These are phyloP conservation scores for Plebejus melissa DNA, from an alignment of 2,888 invertebrate genomes.

Conservation along the genomic window DNA sequence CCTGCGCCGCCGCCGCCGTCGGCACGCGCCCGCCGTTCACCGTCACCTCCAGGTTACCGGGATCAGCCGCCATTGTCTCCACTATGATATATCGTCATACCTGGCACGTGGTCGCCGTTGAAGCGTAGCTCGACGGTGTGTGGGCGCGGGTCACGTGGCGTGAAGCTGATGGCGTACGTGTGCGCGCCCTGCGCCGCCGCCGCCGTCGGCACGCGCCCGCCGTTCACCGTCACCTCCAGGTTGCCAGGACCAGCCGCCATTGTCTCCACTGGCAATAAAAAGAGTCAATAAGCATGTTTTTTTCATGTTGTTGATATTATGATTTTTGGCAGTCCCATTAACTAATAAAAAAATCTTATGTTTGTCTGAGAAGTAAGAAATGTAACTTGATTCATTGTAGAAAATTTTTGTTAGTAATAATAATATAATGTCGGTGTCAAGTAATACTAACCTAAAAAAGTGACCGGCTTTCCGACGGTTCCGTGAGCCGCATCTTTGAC, in stretches of 20 bases:
- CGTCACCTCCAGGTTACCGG: slow-evolving; percentile 98
- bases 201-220: slow-evolving; percentile 96
- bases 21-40: slow-evolving; percentile 98
- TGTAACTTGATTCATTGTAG: no score
- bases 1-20: slow-evolving; percentile 97
- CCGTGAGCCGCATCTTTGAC: slow-evolving; percentile 94
- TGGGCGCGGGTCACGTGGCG: slow-evolving; percentile 92
- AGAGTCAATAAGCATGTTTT: no score
- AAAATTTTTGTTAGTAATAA: no score
- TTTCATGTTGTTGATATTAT: no score
- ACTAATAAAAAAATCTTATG: no score
- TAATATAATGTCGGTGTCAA: no score
- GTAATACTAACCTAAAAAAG: slow-evolving; percentile 85
- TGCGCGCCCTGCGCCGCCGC: slow-evolving; percentile 98
- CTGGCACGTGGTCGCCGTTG: slow-evolving; percentile 97
- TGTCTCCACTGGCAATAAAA: slow-evolving; percentile 87
- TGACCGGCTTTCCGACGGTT: slow-evolving; percentile 93
- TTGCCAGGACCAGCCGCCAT: slow-evolving; percentile 99
- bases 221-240: slow-evolving; percentile 98
- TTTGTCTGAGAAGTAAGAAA: no score
- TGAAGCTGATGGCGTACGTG: slow-evolving; percentile 97
- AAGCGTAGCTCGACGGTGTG: slow-evolving; percentile 97
- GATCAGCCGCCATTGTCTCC: slow-evolving; percentile 98
- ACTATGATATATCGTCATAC: slow-evolving; percentile 79
- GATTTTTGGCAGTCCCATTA: no score